phyloP scores from a whole-genome alignment of 2,888 invertebrate genomes.

The Empis stercorea region DNA sequence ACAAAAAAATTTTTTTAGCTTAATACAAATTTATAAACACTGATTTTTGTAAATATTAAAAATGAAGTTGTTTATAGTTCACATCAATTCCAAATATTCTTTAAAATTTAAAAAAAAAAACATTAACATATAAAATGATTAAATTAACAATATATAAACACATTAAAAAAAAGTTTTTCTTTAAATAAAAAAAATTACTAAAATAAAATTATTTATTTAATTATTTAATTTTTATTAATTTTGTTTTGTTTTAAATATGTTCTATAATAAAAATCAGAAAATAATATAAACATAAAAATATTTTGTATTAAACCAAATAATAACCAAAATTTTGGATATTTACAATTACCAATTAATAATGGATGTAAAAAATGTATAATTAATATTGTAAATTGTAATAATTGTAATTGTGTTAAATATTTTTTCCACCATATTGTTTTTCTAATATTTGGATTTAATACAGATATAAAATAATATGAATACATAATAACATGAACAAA shows the following conservation, averaged over 20 bases:
- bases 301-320: conserved; percentile 51
- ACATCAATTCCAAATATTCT: too few relatives aligned
- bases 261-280: conserved; percentile 48
- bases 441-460: conserved; percentile 53
- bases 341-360: conserved; percentile 41
- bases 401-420: conserved; percentile 66
- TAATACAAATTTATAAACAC: too few relatives aligned
- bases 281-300: conserved; percentile 50
- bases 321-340: conserved; percentile 43
- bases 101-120: too few relatives aligned
- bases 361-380: conserved; percentile 40
- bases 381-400: conserved; percentile 51
- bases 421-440: conserved; percentile 70
- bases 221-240: background rate
- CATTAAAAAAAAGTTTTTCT: too few relatives aligned
- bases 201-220: too few relatives aligned
- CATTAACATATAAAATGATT: too few relatives aligned
- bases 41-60: too few relatives aligned
- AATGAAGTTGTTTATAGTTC: too few relatives aligned
- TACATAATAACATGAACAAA: conserved; percentile 76
- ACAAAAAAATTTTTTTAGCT: too few relatives aligned
- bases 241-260: background rate
- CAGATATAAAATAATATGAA: conserved; percentile 61
- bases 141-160: too few relatives aligned
- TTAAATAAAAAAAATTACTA: too few relatives aligned